Evolutionary conservation across 2,888 invertebrate genomes (phyloP).

Genomic region (Eupithecia abbreviata): DNA sequence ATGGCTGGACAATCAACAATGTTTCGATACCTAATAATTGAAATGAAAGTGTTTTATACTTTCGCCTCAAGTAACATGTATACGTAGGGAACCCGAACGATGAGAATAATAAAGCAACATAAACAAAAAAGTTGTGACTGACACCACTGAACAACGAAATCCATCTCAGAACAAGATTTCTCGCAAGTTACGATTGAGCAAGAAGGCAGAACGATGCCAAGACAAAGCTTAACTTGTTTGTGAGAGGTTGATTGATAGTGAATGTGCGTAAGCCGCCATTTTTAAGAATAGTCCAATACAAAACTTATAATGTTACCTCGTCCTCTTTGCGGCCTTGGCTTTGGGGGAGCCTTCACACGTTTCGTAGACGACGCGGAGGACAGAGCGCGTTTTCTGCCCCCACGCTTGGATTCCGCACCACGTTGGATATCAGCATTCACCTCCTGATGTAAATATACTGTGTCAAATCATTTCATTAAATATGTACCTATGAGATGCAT

Average conservation of each 20-base stretch:
- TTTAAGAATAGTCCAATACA: background rate
- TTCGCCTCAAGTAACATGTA: background rate
- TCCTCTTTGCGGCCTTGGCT: conserved; percentile 60
- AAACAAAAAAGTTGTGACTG: background rate
- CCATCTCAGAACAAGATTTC: background rate
- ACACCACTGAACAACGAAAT: background rate
- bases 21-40: background rate
- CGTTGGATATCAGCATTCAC: conserved; percentile 45
- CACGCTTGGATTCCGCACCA: conserved; percentile 62
- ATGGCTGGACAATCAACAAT: too few relatives aligned
- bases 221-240: background rate
- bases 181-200: background rate
- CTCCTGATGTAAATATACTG: conserved; percentile 5
- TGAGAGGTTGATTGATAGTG: background rate
- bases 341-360: conserved; percentile 52
- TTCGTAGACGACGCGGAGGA: conserved; percentile 66
- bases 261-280: background rate
- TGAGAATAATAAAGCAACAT: background rate
- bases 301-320: conserved; percentile 58
- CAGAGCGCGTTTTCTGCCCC: conserved; percentile 70
- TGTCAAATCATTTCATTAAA: background rate
- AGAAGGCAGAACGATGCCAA: background rate
- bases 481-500: background rate
- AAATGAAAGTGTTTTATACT: background rate
- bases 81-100: background rate